Base-by-base conservation (phyloP, 2,797 vertebrate genomes). In the Neostethus bicornis region DNA sequence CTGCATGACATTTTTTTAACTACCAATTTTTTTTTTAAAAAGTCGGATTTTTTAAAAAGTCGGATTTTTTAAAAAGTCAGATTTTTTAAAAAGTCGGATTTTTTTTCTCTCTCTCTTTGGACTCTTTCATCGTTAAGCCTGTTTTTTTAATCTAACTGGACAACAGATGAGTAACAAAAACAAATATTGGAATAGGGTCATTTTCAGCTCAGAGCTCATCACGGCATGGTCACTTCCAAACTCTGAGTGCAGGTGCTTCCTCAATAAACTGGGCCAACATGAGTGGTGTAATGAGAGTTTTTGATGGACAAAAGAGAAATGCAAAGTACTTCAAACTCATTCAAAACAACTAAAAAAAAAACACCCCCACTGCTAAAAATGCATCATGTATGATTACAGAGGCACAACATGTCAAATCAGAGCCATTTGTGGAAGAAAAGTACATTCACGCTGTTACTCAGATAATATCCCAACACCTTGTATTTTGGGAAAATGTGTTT, bases 241-340 rank as follows among this genome's bases (percentile, higher is more conserved):
- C 50, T 24, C 13, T 7, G 32, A 64, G 43, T 66, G 61, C 76
- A 73, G 67, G 48, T 61, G 70, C 43, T 49, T 66, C 58, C 23
- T 73, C 51, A 60, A 63, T 57, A 65, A 63, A 71, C 70, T 19
- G 3, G 26, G 25, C 31, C 1, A 0, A 44, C 60, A 61, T 45
- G 45, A 68, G 74, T 76, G 74, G 77, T 67, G 69, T 53, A 62
- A 74, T 54, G 60, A 74, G 66, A 62, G 52, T 51, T 14, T 34
- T 65, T 53, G 43, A 43, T 77, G 62, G 3, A 5, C 47, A 61
- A 35, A 70, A 35, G 47, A 51, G 32, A 37, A 59, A 71, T 65
- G 24, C 56, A 69, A 61, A 64, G 56, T 44, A 46, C 53, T 62
- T 64, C 43, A 66, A 41, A 76, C 17, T 66, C 57, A 62, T 76